Percentiles rank a stretch among this genome's conserved stretches.
Conservation (phyloP, 2,888 invertebrate genomes). For the Shargacucullia verbasci region DNA sequence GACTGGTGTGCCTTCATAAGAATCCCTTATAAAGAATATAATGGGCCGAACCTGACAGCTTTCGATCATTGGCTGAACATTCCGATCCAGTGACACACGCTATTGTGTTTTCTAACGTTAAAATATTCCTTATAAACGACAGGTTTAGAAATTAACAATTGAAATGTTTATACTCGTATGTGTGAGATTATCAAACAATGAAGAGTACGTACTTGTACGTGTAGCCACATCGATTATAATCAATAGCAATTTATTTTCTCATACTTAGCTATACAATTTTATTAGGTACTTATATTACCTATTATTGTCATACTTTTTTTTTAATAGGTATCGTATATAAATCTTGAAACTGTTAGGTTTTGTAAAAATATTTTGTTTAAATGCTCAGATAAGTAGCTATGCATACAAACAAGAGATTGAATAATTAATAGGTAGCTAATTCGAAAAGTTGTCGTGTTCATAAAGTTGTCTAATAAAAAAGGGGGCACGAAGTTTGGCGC, state of each 20-base stretch:
- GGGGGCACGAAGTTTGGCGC: constrained; percentile 37
- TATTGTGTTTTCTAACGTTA: constrained; percentile 72
- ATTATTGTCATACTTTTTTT: too few relatives aligned
- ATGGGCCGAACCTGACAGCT: constrained; percentile 65
- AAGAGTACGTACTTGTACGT: constrained; percentile 45
- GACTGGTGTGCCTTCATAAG: constrained; percentile 49
- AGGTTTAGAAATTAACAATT: constrained; percentile 71
- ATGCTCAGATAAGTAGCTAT: too few relatives aligned
- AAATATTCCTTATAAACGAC: constrained; percentile 67
- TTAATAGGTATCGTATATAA: too few relatives aligned
- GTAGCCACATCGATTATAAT: constrained; percentile 40
- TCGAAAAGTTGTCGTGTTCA: background rate
- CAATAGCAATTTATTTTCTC: constrained; percentile 40
- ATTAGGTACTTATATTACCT: too few relatives aligned
- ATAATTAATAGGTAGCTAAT: too few relatives aligned
- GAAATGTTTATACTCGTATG: constrained; percentile 61
- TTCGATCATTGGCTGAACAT: constrained; percentile 70
- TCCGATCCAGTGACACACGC: constrained; percentile 74
- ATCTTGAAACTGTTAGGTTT: too few relatives aligned
- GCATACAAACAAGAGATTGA: background rate
- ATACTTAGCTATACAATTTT: background rate
- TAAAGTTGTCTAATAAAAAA: constrained; percentile 2
- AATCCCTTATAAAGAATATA: constrained; percentile 61
- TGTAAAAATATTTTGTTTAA: too few relatives aligned
- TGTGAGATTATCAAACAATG: constrained; percentile 66